Base-by-base conservation (phyloP, 2,888 invertebrate genomes). In the Apotomis capreana region DNA sequence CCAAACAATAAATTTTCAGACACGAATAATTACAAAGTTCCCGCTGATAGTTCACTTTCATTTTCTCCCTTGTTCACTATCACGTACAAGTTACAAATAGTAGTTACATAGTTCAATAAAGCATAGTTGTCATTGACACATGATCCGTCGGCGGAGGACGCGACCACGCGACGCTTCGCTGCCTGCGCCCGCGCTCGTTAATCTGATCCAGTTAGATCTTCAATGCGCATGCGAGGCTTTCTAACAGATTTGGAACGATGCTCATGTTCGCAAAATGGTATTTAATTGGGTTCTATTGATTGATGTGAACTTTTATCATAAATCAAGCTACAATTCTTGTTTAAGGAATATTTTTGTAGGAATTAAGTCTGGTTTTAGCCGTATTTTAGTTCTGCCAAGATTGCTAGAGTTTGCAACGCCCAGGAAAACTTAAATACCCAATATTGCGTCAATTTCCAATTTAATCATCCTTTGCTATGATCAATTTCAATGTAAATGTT, bases 121-220 rank as follows among this genome's bases (percentile, higher is more conserved):
- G 37, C 37, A 37, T 40, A 58, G 65, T 55, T 61, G 51, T 55
- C 61, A 61, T 65, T 65, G 71, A 57, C 57, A 71, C 57, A 61
- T 44, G 71, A 68, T 71, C 65, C 55, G 55, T 4, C 63, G 49
- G 58, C 40, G 37, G 69, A 69, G 63, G 70, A 57, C 61, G 64
- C 65, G 55, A 37, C 15, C 65, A 57, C 61, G 64, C 65, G 55
- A 37, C 15, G 55, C 49, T 13, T 49, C 67, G 65, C 65, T 60
- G 54, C n/a, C 40, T 40, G 65, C 70, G 67, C 61, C n/a, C 37
- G 61, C 67, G 67, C 68, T 72, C 71, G 68, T 72, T 63, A 63
- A 68, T 63, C 36, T 46, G 68, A 72, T 72, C 68, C 68, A 72
- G 68, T 68, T 72, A 72, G 68, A 62, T 68, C 62, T 68, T 68